phyloP scores from a whole-genome alignment of 1,140 invertebrate genomes.

The Dinoponera quadriceps region DNA sequence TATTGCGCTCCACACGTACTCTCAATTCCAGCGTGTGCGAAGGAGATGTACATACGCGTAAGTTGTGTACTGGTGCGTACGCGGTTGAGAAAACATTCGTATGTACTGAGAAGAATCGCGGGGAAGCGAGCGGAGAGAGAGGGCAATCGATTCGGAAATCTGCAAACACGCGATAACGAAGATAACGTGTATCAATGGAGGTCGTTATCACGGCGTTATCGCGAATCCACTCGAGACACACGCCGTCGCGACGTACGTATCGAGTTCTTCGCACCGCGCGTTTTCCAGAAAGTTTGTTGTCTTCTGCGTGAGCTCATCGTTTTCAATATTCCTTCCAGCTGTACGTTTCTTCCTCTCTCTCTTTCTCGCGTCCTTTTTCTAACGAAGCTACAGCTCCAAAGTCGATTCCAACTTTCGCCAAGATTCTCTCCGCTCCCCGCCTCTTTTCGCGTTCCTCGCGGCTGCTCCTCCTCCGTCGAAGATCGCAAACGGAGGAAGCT shows the following conservation, averaged over 20 bases:
- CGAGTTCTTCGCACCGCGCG: background rate
- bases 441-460: background rate
- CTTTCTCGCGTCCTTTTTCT: background rate
- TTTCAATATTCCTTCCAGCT: background rate
- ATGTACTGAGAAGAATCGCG: background rate
- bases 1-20: background rate
- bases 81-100: slow-evolving; percentile 19
- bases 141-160: slow-evolving; percentile 35
- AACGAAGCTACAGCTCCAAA: slow-evolving; percentile 20
- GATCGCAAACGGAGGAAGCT: slow-evolving; percentile 19
- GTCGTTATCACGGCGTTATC: slow-evolving; percentile 6
- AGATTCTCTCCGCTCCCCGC: too few species aligned
- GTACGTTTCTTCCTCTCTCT: background rate
- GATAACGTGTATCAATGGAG: slow-evolving; percentile 16
- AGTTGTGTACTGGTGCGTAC: background rate
- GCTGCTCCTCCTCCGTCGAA: too few species aligned
- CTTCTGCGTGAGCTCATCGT: background rate
- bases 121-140: background rate
- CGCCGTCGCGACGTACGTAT: slow-evolving; percentile 31
- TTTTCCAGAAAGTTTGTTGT: background rate
- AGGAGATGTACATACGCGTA: background rate
- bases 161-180: slow-evolving; percentile 12
- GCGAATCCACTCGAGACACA: background rate
- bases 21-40: background rate
- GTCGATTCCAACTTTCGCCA: background rate